phyloP scores from a whole-genome alignment of 1,140 invertebrate species.

The Panulirus ornatus region DNA sequence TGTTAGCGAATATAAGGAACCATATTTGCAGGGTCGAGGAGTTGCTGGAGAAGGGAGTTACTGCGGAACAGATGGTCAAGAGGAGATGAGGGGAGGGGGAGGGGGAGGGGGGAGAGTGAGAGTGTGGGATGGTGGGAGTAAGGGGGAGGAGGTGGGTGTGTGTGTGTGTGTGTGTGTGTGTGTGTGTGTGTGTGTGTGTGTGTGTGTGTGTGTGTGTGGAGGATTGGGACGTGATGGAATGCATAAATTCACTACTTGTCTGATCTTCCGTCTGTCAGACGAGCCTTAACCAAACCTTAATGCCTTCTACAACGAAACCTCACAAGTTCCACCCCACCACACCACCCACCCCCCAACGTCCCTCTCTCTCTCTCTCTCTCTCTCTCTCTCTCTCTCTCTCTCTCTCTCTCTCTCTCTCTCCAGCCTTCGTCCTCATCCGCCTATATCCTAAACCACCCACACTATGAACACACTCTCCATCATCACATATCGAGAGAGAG shows the following conservation, averaged over 20 bases:
- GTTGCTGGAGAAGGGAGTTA: too few relatives aligned
- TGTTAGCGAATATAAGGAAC: too few relatives aligned
- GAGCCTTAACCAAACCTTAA: neutral
- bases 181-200: too few relatives aligned
- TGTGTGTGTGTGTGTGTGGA: too few relatives aligned
- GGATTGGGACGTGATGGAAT: conserved; percentile 22
- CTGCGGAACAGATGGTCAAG: neutral
- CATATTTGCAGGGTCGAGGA: too few relatives aligned
- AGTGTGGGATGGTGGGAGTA: neutral
- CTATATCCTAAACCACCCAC: neutral
- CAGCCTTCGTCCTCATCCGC: too few relatives aligned
- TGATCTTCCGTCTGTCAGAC: neutral
- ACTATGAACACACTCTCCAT: neutral
- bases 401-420: too few relatives aligned
- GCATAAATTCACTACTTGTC: neutral
- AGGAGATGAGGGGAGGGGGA: conserved; percentile 11
- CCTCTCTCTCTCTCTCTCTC: too few relatives aligned
- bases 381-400: too few relatives aligned
- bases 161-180: neutral
- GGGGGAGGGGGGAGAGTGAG: neutral
- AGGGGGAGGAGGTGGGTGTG: conserved; percentile 22
- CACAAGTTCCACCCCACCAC: neutral
- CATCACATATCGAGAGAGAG: conserved; percentile 17
- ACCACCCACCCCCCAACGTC: neutral
- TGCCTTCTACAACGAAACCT: neutral